phyloP scores from a whole-genome alignment of 1,140 invertebrate species.

The Cryptotermes secundus region DNA sequence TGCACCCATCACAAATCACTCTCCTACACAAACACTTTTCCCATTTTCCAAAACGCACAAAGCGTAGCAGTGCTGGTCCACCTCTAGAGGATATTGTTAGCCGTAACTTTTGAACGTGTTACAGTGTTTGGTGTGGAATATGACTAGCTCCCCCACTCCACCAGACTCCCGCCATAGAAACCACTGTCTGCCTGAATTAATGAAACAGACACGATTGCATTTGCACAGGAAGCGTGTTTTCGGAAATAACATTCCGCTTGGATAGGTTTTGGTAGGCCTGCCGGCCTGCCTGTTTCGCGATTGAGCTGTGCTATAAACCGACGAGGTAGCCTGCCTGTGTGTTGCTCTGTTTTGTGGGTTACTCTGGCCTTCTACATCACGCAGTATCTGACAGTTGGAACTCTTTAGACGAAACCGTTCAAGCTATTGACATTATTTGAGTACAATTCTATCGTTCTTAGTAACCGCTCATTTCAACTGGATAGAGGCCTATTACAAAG shows the following conservation, averaged over 20 bases:
- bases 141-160: background rate
- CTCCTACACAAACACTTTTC: conserved; percentile 1
- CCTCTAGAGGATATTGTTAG: conserved; percentile 19
- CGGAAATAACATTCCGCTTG: conserved; percentile 28
- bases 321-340: background rate
- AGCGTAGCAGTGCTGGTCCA: background rate
- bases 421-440: background rate
- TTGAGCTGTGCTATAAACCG: background rate
- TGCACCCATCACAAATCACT: conserved; percentile 15
- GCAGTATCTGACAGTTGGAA: background rate
- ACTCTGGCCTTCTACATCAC: background rate
- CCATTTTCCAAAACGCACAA: conserved; percentile 4
- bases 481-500: no score
- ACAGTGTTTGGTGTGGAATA: conserved; percentile 12
- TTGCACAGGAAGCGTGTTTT: conserved; percentile 29
- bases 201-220: conserved; percentile 33
- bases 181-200: conserved; percentile 24
- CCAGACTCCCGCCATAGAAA: background rate
- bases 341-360: background rate
- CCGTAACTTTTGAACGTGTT: conserved; percentile 16
- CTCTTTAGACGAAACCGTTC: background rate
- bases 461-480: background rate
- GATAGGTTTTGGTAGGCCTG: conserved; percentile 10
- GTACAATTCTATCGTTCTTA: background rate
- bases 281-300: background rate